Conservation (phyloP, 2,888 invertebrate genomes). For the Sesia apiformis region DNA sequence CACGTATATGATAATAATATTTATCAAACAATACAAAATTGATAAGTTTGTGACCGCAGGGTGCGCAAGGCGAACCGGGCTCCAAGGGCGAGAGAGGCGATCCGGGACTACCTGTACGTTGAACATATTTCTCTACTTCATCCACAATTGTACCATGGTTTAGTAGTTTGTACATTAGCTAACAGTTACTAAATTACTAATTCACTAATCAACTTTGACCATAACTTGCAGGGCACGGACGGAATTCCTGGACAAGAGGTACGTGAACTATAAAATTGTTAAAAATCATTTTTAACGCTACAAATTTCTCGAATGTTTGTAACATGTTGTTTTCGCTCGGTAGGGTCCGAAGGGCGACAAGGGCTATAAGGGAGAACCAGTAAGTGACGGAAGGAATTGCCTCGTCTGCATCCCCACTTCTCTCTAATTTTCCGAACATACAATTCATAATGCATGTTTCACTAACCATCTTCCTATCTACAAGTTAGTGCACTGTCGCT, state of each 20-base stretch:
- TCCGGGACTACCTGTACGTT: slow-evolving; percentile 92
- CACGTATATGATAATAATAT: slow-evolving; percentile 7
- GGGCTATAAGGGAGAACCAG: slow-evolving; percentile 88
- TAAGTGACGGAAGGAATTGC: slow-evolving; percentile 65
- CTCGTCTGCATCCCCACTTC: not conserved
- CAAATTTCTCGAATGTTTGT: not conserved
- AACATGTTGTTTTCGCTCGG: slow-evolving; percentile 40
- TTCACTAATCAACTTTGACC: not conserved
- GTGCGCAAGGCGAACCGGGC: slow-evolving; percentile 94
- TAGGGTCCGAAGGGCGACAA: slow-evolving; percentile 93
- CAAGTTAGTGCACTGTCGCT: not conserved
- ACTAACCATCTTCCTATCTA: not conserved
- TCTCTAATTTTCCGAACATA: not conserved
- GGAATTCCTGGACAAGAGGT: slow-evolving; percentile 95
- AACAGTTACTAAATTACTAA: not conserved
- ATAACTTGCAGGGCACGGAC: slow-evolving; percentile 88
- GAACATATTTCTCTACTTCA: slow-evolving; percentile 1
- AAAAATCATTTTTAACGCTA: not conserved
- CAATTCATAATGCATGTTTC: not conserved
- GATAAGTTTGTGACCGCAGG: slow-evolving; percentile 72
- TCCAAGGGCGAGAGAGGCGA: slow-evolving; percentile 94
- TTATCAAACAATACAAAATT: slow-evolving; percentile 10
- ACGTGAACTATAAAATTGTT: slow-evolving; percentile 28
- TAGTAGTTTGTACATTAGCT: not conserved
- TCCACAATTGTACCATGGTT: slow-evolving; percentile 1